Evolutionary conservation across 2,113 vertebrate species (phyloP), one percentile per base, ranked within the genome.

Genomic region (Cygnus atratus): DNA sequence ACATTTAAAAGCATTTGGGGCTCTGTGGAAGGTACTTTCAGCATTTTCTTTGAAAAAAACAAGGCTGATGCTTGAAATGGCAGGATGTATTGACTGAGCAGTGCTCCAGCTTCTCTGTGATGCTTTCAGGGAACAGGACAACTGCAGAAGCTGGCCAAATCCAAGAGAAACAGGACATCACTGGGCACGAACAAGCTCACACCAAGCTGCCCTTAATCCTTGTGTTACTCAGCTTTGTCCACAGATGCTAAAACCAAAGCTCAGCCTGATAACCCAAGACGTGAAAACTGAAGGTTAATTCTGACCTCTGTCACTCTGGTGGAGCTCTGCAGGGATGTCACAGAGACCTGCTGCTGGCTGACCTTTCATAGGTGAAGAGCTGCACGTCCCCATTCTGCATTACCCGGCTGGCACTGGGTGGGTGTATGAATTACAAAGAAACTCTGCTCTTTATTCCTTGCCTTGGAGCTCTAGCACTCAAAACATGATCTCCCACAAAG

Each of bases 261-360:
- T 87, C 48, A 50, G 35, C 33, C 66, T 84, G 73, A 87, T 57
- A 91, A 77, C 57, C 80, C 68, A 46, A 68, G 39, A 41, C 12
- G 41, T 15, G 10, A 80, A 87, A 93, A 93, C 88, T 78, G 13
- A 7, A 87, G 65, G 50, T 88, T 84, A 88, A 58, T 91, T 89
- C 74, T 84, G 62, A 76, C 19, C 71, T 50, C 13, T 7, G 4
- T 29, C 68, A n/a, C 33, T 81, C 26, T 68, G 33, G 24, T 24
- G 66, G 76, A 84, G 17, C 72, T 91, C 62, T 59, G 58, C 65
- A 88, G 68, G 55, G 48, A 55, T 52, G 41, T 63, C 19, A 8
- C 0, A 0, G 68, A 55, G 19, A 29, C 33, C 67, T 55, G 37
- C 55, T 39, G 25, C 46, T 29, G n/a, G 13, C 14, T 88, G 46